Evolutionary conservation across 2,888 invertebrate genomes (phyloP), one percentile per base, ranked within the genome.

Genomic region (Amphipyra tragopoginis): DNA sequence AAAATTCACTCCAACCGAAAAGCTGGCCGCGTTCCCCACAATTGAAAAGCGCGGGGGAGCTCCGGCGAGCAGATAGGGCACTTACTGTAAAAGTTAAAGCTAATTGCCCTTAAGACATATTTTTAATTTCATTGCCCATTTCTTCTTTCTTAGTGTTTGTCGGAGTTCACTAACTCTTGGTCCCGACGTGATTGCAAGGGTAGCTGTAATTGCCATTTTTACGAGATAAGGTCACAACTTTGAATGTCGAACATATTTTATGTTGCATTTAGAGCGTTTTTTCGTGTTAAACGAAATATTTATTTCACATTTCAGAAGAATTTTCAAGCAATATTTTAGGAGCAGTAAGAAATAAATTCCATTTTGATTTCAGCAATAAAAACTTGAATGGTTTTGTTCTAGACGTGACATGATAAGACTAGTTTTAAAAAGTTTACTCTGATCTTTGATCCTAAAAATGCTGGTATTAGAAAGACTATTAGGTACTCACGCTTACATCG

Each of bases 21-120:
- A 88, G 86, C 90, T 87, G 90, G 86, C 84, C 84, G 86, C 83
- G 80, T 87, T 90, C 92, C 93, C 94, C 92, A 90, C 93, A 94
- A 94, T 94, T 94, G 94, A 94, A 94, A 93, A 92, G 88, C 87
- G 90, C 86, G 87, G 86, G 92, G 91, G 92, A 86, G 87, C 86
- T 75, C 74, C 65, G 76, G 75, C 77, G 80, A 80, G 83, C 83
- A 90, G 93, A 94, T 93, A 95, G 93, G 93, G 93, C 93, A 93
- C 92, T 93, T 93, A 90, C 93, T 91, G 93, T 93, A 93, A 94
- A 94, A 94, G 94, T 94, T 94, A 91, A 93, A 92, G 93, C 95
- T 95, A 95, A 95, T 95, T 95, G 94, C 95, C 95, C 95, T 94
- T 94, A 95, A 95, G 95, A 95, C 95, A 95, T 95, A 95, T 95